Evolutionary conservation across 2,797 vertebrate species (phyloP), one percentile per base, ranked within the genome.

Genomic region (Botia almorhae): DNA sequence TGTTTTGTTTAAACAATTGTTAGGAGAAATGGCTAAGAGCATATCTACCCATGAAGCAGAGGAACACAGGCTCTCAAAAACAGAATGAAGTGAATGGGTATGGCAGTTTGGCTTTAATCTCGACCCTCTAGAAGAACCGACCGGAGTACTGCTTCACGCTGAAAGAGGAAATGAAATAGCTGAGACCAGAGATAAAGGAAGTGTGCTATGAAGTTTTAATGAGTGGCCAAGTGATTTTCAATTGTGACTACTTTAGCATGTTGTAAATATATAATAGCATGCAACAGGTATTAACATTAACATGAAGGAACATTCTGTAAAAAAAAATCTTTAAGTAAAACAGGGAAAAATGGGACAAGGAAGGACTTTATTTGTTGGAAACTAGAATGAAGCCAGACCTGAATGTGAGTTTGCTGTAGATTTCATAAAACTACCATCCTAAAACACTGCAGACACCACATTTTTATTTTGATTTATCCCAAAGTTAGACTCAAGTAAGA

Each of bases 91-190:
- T 91, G 93, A 93, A 95, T 91, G 89, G 91, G 92, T 93, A 88
- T 88, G 93, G 94, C 93, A 93, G 94, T 93, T 93, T 93, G 95
- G 95, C 95, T 96, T 96, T 93, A 91, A 92, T 95, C 85, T 82
- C 93, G 93, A 76, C 94, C 91, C 63, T 87, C 94, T 96, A 99
- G 96, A 99, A 98, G 97, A 99, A 98, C 86, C 97, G 97, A 88
- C 96, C 97, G 78, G 97, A 99, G 94, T 98, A 99, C 94, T 99
- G 97, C 96, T 97, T 97, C 95, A 98, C 97, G 88, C 97, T 98
- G 96, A 91, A 95, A 95, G 76, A 82, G 90, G 92, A 93, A 91
- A 94, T 87, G 91, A 92, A 91, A 93, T 88, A 90, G 90, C 91
- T 94, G 60, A 85, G 91, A 94, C 90, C 7, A 12, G 3, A 82